Percentiles rank a stretch among this genome's conserved stretches.
Evolutionary conservation across 1,140 invertebrate species (phyloP).

Genomic region (Ganaspis sp.): DNA sequence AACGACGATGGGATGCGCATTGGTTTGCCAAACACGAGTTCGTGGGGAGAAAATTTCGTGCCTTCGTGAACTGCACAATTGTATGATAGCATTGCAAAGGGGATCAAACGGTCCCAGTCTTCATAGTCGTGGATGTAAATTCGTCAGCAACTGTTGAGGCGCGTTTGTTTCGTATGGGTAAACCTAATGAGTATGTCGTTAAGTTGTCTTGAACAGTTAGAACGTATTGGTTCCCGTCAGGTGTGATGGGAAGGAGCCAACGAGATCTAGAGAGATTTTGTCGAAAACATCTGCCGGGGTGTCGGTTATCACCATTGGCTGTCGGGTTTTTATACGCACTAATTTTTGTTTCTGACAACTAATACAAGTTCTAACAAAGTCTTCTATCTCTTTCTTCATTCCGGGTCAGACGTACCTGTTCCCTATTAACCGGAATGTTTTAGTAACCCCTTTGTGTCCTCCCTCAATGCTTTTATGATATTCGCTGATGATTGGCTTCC

Average conservation of each 20-base stretch:
- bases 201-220: slow-evolving; percentile 54
- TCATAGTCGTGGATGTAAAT: slow-evolving; percentile 32
- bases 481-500: slow-evolving; percentile 25
- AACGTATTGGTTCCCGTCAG: background rate
- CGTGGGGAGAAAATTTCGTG: slow-evolving; percentile 25
- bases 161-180: background rate
- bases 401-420: background rate
- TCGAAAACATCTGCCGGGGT: background rate
- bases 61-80: slow-evolving; percentile 28
- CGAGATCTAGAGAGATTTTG: background rate
- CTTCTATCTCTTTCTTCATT: slow-evolving; percentile 37
- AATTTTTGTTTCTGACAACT: background rate
- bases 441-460: slow-evolving; percentile 35
- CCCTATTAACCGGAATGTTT: background rate
- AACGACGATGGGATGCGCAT: background rate
- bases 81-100: slow-evolving; percentile 46
- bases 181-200: slow-evolving; percentile 22
- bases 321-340: background rate
- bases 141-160: background rate
- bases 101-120: slow-evolving; percentile 63
- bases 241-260: background rate
- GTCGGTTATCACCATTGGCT: slow-evolving; percentile 13
- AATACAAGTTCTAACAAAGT: background rate
- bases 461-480: slow-evolving; percentile 33
- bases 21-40: background rate